Base-by-base conservation (phyloP, 2,888 invertebrate species). In the Xestoiulus laeticollis region DNA sequence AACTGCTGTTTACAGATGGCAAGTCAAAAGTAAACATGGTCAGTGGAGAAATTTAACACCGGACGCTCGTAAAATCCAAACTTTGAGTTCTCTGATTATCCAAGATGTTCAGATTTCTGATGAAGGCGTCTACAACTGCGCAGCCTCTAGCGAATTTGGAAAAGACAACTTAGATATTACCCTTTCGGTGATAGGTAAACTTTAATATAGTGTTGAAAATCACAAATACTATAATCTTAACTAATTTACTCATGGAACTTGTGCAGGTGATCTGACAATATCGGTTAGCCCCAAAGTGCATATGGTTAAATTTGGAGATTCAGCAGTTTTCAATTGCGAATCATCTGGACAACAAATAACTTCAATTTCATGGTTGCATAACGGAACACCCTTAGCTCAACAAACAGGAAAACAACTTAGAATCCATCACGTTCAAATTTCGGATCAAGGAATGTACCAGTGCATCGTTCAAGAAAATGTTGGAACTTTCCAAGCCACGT, bases 61-160 rank as follows among this genome's bases (percentile, higher is more conserved):
- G 5, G 48, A 48, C 10, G 48, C 14, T 19, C 48, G 48, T 48
- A 48, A 8, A 4, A 48, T 48, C 19, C 97, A 92, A 38, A 85
- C 38, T 1, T 5, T 4, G 14, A 85, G 85, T 85, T 5, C 85
- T 30, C 22, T 85, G 38, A 43, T 85, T 14, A 85, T 85, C 33
- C 38, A 43, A 85, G 43, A 43, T n/a, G 33, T 33, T 4, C 38
- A 38, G 22, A 22, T 43, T 33, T 85, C 43, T 14, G 85, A 85
- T 85, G 43, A 85, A 38, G 85, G 85, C 22, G 19, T 33, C 22
- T 85, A 85, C 85, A 33, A 14, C 14, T 85, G 85, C 33, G 85
- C 19, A 85, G 85, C 85, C 1, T n/a, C 16, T n/a, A 85, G 85
- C n/a, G 85, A 85, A 22, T 33, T 85, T 33, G 85, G 85, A 19